Evolutionary conservation across 2,888 invertebrate species (phyloP), one percentile per base, ranked within the genome.

Genomic region (Xanthorhoe designata): DNA sequence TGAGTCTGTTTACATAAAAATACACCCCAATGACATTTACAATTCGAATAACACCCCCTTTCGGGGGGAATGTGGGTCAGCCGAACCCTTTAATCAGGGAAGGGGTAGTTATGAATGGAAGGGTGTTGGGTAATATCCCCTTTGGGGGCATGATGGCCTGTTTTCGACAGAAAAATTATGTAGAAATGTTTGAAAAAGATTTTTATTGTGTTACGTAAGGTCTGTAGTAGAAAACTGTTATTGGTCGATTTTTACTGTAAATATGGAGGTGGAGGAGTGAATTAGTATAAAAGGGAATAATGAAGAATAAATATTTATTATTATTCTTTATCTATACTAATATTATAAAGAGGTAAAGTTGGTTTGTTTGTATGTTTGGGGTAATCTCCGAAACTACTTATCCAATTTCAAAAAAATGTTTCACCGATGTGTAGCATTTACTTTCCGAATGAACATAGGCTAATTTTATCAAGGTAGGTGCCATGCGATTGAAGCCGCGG

Each of bases 41-140:
- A 68, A 73, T 75, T 76, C 72, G 70, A 69, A 75, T 67, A 63
- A 64, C 68, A 63, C 66, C 67, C 66, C 58, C 6, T 50, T 13
- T 29, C 2, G 35, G 51, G 55, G 54, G 24, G 60, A 24, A 60
- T 29, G 52, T 60, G 45, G 52, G 60, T 52, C 60, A 60, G n/a
- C n/a, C 50, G 38, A 51, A 59, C 58, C 58, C 58, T 51, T 59
- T 51, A 38, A 50, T 38, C 19, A 38, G 38, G 47, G 47, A 17
- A 47, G 65, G 57, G 68, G 53, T 67, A 66, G 65, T 71, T 69
- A 57, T 63, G 63, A 63, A 63, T 52, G 55, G 62, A 42, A 18
- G 56, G 57, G 52, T 47, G 47, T 47, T 47, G 49, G 9, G 29
- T 49, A 49, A 50, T 50, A 56, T 35, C 15, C 50, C 38, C 35